A percentile compares a stretch with the other conserved stretches of the same genome.
These are phyloP conservation scores for Zaprionus taronus DNA, from an alignment of 1,140 invertebrate genomes.

Conservation along the genomic window DNA sequence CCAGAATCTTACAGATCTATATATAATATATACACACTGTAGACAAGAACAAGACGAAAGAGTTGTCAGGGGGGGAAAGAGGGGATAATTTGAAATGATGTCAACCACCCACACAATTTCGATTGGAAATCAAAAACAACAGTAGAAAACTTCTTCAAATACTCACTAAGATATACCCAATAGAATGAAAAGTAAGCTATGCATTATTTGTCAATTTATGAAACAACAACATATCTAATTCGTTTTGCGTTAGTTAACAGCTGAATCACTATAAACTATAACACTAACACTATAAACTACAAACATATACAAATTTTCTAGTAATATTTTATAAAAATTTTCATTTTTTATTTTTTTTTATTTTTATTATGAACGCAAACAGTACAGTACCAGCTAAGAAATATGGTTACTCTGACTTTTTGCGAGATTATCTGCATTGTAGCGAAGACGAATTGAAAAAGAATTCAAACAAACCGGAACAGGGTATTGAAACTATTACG, in stretches of 20 bases:
- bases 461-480: fast-evolving
- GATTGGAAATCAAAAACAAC: slow-evolving; percentile 18
- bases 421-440: background rate
- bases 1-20: slow-evolving; percentile 41
- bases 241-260: background rate
- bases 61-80: background rate
- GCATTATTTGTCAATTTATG: background rate
- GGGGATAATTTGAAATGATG: slow-evolving; percentile 44
- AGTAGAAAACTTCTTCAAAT: background rate
- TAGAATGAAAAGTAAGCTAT: background rate
- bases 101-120: slow-evolving; percentile 40
- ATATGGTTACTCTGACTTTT: background rate
- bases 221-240: background rate
- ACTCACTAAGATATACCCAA: background rate
- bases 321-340: background rate
- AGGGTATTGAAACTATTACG: background rate
- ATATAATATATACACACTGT: background rate
- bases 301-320: background rate
- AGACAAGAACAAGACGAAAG: background rate
- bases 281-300: too few species aligned
- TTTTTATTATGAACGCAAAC: background rate
- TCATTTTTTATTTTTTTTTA: background rate
- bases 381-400: background rate
- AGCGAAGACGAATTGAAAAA: background rate
- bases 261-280: background rate